Percentiles rank a stretch among this genome's conserved stretches.
phyloP scores from a whole-genome alignment of 2,888 invertebrate genomes.

The Nipponacmea schrenckii region DNA sequence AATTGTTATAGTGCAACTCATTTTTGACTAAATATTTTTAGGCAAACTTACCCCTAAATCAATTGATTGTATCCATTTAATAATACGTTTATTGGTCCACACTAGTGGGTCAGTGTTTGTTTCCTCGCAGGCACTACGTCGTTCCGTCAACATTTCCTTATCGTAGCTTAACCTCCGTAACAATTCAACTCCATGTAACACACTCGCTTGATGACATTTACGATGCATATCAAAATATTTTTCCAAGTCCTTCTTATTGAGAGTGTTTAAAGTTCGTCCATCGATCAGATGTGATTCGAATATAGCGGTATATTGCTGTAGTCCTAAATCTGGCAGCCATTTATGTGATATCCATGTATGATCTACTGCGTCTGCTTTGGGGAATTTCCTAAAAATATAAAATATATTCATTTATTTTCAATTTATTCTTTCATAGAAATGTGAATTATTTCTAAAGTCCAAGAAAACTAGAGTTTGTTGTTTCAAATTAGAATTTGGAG shows the following conservation, averaged over 20 bases:
- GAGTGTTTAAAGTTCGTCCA: slow-evolving; percentile 90
- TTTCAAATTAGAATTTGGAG: too few relatives aligned
- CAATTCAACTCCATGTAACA: slow-evolving; percentile 92
- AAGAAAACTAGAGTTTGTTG: background rate
- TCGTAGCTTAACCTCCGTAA: slow-evolving; percentile 92
- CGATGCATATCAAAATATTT: slow-evolving; percentile 91
- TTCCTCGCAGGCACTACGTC: slow-evolving; percentile 88
- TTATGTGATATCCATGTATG: slow-evolving; percentile 94
- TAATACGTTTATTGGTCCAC: slow-evolving; percentile 94
- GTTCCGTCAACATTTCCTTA: slow-evolving; percentile 72
- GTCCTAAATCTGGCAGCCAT: slow-evolving; percentile 90
- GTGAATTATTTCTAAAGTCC: too few relatives aligned
- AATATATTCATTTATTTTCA: too few relatives aligned
- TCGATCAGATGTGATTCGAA: slow-evolving; percentile 91
- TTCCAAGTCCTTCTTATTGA: slow-evolving; percentile 93
- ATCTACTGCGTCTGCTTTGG: slow-evolving; percentile 85
- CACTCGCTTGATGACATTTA: slow-evolving; percentile 93
- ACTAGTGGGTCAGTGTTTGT: slow-evolving; percentile 91
- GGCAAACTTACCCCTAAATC: slow-evolving; percentile 78
- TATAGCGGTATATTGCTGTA: slow-evolving; percentile 88
- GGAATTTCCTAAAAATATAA: slow-evolving; percentile 74
- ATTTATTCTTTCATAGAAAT: too few relatives aligned
- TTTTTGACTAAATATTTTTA: too few relatives aligned
- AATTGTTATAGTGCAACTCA: too few relatives aligned
- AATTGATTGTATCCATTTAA: slow-evolving; percentile 92